A percentile compares a stretch with the other conserved stretches of the same genome.
phyloP scores from a whole-genome alignment of 2,113 vertebrate genomes.

The Sarotherodon lohbergeri region DNA sequence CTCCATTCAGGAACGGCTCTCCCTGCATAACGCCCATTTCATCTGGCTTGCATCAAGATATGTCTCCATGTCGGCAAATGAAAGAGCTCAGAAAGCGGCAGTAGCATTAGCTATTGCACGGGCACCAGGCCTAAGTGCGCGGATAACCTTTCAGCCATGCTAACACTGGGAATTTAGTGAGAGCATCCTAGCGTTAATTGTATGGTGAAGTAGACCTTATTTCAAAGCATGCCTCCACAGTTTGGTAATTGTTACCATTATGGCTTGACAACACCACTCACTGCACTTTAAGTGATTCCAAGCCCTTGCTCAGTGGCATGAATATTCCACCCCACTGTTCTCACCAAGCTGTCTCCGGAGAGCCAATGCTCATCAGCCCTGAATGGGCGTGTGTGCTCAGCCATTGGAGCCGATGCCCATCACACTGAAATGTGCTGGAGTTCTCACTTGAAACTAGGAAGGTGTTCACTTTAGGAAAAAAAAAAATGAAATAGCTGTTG shows the following conservation, averaged over 20 bases:
- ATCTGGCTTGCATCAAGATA: constrained; percentile 19
- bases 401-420: constrained; percentile 42
- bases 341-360: constrained; percentile 56
- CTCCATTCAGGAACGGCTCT: constrained; percentile 36
- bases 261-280: constrained; percentile 41
- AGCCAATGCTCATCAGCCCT: constrained; percentile 50
- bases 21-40: constrained; percentile 31
- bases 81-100: constrained; percentile 15
- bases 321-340: constrained; percentile 70
- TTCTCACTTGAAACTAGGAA: neutral
- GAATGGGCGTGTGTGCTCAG: constrained; percentile 48
- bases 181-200: constrained; percentile 42
- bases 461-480: constrained; percentile 10
- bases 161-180: constrained; percentile 28
- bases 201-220: constrained; percentile 25
- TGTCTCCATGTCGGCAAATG: neutral
- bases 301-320: constrained; percentile 60
- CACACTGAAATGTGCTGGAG: constrained; percentile 12
- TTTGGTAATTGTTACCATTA: constrained; percentile 58
- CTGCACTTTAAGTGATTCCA: constrained; percentile 37
- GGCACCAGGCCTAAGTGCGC: constrained; percentile 32
- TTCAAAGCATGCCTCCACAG: constrained; percentile 34
- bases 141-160: constrained; percentile 51
- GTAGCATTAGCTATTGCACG: constrained; percentile 16
- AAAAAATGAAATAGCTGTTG: neutral